These are phyloP conservation scores for Acronicta alni DNA, from an alignment of 2,888 invertebrate genomes.

Conservation along the genomic window DNA sequence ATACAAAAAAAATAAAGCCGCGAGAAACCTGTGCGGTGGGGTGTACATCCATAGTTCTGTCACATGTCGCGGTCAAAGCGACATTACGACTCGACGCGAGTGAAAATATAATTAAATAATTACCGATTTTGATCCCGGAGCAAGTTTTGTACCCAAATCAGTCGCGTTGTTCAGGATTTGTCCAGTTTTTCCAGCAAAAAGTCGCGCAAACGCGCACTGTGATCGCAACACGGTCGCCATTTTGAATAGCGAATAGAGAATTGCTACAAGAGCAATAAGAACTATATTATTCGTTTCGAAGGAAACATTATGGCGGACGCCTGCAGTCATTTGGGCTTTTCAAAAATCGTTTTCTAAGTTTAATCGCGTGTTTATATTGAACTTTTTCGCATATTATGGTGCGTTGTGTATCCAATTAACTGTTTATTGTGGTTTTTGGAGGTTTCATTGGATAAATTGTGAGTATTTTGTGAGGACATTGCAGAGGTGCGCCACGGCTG, in stretches of 20 bases:
- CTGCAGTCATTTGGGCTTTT: conserved; percentile 89
- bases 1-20: conserved; percentile 51
- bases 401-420: conserved; percentile 85
- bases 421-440: conserved; percentile 87
- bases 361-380: conserved; percentile 88
- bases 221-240: conserved; percentile 89
- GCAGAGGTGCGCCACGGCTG: conserved; percentile 89
- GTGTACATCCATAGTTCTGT: conserved; percentile 87
- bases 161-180: conserved; percentile 85
- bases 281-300: conserved; percentile 90
- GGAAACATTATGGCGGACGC: conserved; percentile 90
- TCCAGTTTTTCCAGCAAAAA: conserved; percentile 84
- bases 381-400: conserved; percentile 89
- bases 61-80: conserved; percentile 87
- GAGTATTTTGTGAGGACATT: conserved; percentile 88
- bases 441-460: conserved; percentile 84
- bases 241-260: conserved; percentile 90
- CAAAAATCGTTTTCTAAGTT: conserved; percentile 90
- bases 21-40: conserved; percentile 74
- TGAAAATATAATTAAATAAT: conserved; percentile 84
- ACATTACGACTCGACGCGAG: conserved; percentile 79
- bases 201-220: conserved; percentile 86
- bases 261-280: conserved; percentile 89
- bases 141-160: conserved; percentile 81
- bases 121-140: conserved; percentile 84